Evolutionary conservation across 2,797 vertebrate genomes (phyloP).

Genomic region (Phrynocephalus vlangalii): DNA sequence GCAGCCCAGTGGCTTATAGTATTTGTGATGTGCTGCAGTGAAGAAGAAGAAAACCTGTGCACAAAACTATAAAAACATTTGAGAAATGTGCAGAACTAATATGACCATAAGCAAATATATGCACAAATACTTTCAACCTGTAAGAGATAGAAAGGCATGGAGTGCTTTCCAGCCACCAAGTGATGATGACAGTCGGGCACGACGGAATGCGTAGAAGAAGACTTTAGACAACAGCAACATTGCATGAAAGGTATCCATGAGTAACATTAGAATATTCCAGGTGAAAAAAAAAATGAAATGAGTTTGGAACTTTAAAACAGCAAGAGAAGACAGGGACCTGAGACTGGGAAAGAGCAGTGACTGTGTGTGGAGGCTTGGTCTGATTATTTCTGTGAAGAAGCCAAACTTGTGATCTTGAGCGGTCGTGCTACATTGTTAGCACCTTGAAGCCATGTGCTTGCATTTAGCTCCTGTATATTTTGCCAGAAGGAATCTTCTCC

Average conservation of each 20-base stretch:
- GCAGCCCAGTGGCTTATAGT: no score
- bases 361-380: background rate
- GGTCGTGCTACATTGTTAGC: background rate
- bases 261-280: background rate
- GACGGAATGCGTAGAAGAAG: no score
- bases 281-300: background rate
- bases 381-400: fast-evolving
- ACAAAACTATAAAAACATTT: background rate
- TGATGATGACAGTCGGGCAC: no score
- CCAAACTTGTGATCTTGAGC: conserved; percentile 26
- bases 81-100: background rate
- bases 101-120: background rate
- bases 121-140: background rate
- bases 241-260: background rate
- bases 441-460: no score
- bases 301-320: conserved; percentile 25
- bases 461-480: no score
- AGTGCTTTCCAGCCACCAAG: no score
- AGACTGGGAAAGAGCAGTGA: background rate
- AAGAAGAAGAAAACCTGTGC: background rate
- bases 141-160: no score
- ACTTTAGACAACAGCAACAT: background rate
- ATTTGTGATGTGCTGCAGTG: background rate
- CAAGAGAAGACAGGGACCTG: background rate
- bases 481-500: no score